phyloP scores from a whole-genome alignment of 2,888 invertebrate genomes.

The Parnassius smintheus region DNA sequence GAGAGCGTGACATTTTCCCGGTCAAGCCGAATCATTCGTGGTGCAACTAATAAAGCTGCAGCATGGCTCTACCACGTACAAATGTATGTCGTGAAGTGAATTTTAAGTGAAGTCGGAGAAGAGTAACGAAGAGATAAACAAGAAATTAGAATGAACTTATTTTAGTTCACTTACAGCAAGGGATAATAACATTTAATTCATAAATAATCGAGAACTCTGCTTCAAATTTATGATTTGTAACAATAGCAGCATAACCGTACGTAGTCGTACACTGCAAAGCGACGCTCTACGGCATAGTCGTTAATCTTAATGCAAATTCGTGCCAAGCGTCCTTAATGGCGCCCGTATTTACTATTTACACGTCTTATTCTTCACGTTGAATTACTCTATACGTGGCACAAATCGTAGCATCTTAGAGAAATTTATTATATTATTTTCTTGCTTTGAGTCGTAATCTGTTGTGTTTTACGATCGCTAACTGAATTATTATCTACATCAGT shows the following conservation, averaged over 20 bases:
- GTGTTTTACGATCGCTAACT: neutral
- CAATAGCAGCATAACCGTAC: constrained; percentile 45
- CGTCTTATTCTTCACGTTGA: constrained; percentile 67
- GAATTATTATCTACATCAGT: too few relatives aligned
- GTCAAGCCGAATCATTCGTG: too few relatives aligned
- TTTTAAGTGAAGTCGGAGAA: too few relatives aligned
- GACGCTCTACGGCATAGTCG: constrained; percentile 48
- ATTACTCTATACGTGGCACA: constrained; percentile 50
- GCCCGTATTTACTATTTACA: constrained; percentile 74
- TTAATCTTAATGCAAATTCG: constrained; percentile 78
- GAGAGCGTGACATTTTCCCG: too few relatives aligned
- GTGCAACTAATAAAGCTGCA: too few relatives aligned
- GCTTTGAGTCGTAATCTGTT: constrained; percentile 3
- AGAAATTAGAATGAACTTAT: too few relatives aligned
- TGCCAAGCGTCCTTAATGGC: constrained; percentile 69
- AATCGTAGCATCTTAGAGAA: constrained; percentile 3
- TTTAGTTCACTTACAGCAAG: too few relatives aligned
- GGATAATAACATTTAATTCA: too few relatives aligned
- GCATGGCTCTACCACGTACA: too few relatives aligned
- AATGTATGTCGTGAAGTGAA: too few relatives aligned
- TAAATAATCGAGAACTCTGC: neutral
- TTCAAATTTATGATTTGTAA: constrained; percentile 30
- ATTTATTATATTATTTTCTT: constrained; percentile 12
- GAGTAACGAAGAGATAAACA: too few relatives aligned
- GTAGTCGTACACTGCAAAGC: constrained; percentile 38